Conservation (phyloP, 2,888 invertebrate genomes). For the Deroplatys truncata region DNA sequence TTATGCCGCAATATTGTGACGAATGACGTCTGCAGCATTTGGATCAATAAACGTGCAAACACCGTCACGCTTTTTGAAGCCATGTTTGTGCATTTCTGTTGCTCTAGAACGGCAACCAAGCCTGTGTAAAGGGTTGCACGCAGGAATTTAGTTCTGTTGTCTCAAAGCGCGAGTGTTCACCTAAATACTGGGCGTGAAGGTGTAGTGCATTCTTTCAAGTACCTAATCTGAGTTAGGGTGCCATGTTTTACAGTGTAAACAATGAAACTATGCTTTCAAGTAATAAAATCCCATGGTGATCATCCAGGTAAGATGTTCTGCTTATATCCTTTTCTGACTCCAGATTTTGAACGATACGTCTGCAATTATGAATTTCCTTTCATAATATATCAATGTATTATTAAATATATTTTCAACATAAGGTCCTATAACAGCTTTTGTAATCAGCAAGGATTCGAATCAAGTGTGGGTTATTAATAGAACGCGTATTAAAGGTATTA, state of each 20-base stretch:
- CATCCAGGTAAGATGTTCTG: not conserved
- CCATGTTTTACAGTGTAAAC: not conserved
- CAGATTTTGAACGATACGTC: too few relatives aligned
- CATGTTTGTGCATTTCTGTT: not conserved
- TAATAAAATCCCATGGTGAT: not conserved
- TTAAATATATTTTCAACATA: too few relatives aligned
- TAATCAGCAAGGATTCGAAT: too few relatives aligned
- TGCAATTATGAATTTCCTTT: too few relatives aligned
- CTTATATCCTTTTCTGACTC: not conserved
- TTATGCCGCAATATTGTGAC: not conserved
- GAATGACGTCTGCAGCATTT: not conserved
- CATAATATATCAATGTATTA: too few relatives aligned
- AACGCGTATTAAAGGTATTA: too few relatives aligned
- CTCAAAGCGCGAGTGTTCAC: not conserved
- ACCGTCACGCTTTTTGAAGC: not conserved
- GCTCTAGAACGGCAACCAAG: not conserved
- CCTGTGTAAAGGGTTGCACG: not conserved
- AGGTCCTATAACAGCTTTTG: too few relatives aligned
- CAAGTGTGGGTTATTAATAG: too few relatives aligned
- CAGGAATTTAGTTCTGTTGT: not conserved
- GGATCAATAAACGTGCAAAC: not conserved
- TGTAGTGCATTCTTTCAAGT: not conserved
- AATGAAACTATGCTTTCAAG: not conserved
- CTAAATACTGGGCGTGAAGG: not conserved
- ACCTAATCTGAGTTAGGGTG: not conserved